Conservation (phyloP, 1,140 invertebrate genomes). For the Calephelis virginiensis region DNA sequence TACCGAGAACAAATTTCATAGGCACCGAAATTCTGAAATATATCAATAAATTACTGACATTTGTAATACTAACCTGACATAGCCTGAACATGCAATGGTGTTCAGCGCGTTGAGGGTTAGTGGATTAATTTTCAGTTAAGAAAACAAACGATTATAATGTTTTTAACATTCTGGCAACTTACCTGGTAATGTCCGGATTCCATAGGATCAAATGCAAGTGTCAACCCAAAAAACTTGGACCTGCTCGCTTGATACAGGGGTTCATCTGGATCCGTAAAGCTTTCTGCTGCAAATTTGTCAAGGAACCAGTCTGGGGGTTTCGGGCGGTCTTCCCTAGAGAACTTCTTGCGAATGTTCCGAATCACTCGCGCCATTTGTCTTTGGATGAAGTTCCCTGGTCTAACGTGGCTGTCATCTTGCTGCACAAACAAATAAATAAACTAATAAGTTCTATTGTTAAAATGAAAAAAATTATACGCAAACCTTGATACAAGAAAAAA, state of each 20-base stretch:
- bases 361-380: conserved; percentile 36
- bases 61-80: too few species aligned
- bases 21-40: too few species aligned
- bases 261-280: conserved; percentile 66
- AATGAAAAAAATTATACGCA: too few species aligned
- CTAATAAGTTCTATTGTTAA: not conserved
- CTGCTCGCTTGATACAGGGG: conserved; percentile 59
- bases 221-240: conserved; percentile 73
- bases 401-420: not conserved
- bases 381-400: not conserved
- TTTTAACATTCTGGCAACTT: conserved; percentile 21
- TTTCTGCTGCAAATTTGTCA: conserved; percentile 79
- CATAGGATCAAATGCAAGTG: conserved; percentile 82
- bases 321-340: conserved; percentile 40
- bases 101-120: too few species aligned
- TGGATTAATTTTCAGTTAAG: too few species aligned
- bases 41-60: too few species aligned
- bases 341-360: conserved; percentile 40
- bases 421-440: not conserved
- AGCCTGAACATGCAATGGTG: too few species aligned
- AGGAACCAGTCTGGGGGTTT: conserved; percentile 81
- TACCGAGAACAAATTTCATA: too few species aligned
- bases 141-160: too few species aligned
- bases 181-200: conserved; percentile 80
- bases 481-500: too few species aligned